Evolutionary conservation across 2,888 invertebrate genomes (phyloP), one percentile per base, ranked within the genome.

Genomic region (Pogonocherus hispidulus): DNA sequence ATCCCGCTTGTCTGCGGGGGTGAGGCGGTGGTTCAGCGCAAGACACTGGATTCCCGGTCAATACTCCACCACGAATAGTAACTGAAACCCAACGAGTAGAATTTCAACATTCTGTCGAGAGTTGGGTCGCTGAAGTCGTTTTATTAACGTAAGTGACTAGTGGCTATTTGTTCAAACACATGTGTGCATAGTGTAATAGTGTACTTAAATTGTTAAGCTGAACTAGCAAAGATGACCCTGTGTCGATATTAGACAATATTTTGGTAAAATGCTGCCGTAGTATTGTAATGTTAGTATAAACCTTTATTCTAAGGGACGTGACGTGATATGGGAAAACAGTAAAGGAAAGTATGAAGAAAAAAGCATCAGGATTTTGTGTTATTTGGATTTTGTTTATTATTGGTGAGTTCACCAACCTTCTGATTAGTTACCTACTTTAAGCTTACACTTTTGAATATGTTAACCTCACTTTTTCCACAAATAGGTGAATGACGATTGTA

Each of bases 11-110:
- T 56, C 54, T 66, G 67, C 67, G 67, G 69, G 74, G 72, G 71
- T 66, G 70, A 67, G 70, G 49, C 49, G 63, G 52, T 41, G 47
- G 63, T 64, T 70, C 67, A 64, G 76, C 76, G 76, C 76, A 76
- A 76, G 76, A 74, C 76, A 71, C 60, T 70, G 69, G 63, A 70
- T 64, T 66, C 74, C 74, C 76, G 76, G 76, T 76, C 76, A 76
- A 76, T 76, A 76, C 72, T 74, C 74, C 62, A 70, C 64, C 63
- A 56, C 64, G 47, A 63, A 46, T 63, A 51, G 56, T 47, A 47
- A 67, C 63, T 51, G 51, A 63, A 56, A 63, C 63, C 32, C 54
- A 60, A 41, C 60, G 51, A 60, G 66, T 66, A 54, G 60, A 66
- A 49, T 60, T 59, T 51, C 56, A 55, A 54, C 63, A 41, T 57